Conservation (phyloP, 1,140 invertebrate genomes). For the Hypsibius dujardini region DNA sequence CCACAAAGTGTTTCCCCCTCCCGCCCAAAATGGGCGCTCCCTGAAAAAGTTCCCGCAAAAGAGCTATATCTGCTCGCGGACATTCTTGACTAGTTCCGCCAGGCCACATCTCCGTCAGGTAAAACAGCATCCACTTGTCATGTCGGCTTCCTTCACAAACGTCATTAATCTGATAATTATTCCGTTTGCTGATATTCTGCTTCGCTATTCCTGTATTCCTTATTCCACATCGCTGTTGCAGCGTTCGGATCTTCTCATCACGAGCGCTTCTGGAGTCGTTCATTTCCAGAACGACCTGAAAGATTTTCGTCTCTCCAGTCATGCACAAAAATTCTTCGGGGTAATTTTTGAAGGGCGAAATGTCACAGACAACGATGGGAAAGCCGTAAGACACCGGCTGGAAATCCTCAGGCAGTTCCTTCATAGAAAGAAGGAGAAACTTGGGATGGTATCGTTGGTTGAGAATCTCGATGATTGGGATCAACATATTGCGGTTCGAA, state of each 20-base stretch:
- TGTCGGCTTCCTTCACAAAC: no score
- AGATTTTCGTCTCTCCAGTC: neutral
- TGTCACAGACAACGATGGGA: conserved; percentile 9
- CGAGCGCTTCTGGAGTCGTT: neutral
- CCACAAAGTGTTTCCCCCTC: neutral
- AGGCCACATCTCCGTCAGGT: conserved; percentile 8
- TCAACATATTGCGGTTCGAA: conserved; percentile 1
- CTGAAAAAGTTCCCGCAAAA: neutral
- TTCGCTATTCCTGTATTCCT: no score
- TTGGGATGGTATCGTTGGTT: neutral
- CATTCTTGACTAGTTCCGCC: neutral
- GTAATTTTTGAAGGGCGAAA: neutral
- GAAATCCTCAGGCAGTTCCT: neutral
- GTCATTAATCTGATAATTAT: no score
- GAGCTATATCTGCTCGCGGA: neutral
- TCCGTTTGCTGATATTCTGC: no score
- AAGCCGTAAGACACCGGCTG: neutral
- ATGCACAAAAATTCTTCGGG: neutral
- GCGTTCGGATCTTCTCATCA: neutral
- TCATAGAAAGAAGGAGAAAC: neutral
- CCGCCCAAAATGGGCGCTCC: neutral
- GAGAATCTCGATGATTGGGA: neutral
- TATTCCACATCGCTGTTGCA: neutral
- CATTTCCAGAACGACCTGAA: neutral
- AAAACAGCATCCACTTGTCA: neutral